phyloP scores from a whole-genome alignment of 2,113 vertebrate genomes.

The Ammodytes dubius region DNA sequence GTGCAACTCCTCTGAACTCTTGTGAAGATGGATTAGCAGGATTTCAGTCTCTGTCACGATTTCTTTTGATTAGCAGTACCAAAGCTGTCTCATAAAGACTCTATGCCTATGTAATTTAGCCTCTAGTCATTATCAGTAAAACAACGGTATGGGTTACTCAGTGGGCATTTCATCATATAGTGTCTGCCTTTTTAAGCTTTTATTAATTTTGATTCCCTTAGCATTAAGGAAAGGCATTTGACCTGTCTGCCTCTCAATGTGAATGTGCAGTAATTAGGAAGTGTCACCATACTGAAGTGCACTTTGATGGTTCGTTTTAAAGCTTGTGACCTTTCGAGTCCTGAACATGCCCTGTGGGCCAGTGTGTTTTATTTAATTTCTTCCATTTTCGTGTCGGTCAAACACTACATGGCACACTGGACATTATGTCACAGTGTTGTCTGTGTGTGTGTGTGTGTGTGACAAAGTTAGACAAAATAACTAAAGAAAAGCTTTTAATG shows the following conservation, averaged over 20 bases:
- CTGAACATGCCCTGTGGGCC: background rate
- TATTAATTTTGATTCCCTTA: conserved; percentile 34
- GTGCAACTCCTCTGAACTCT: conserved; percentile 50
- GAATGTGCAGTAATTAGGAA: conserved; percentile 33
- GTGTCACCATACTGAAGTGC: background rate
- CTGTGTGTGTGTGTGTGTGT: background rate
- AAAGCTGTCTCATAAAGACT: conserved; percentile 25
- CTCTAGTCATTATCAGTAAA: conserved; percentile 29
- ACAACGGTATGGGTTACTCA: background rate
- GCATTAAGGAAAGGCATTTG: conserved; percentile 6
- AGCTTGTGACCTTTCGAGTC: background rate
- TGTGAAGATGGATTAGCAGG: conserved; percentile 59
- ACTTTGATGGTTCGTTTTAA: conserved; percentile 29
- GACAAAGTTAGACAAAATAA: background rate
- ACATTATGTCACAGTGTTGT: background rate
- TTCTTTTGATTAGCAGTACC: conserved; percentile 59
- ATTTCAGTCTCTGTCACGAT: conserved; percentile 37
- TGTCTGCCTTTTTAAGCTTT: conserved; percentile 24
- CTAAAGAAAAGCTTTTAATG: background rate
- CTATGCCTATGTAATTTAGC: conserved; percentile 10
- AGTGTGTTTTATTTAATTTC: background rate
- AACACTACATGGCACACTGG: background rate
- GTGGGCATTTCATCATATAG: conserved; percentile 11
- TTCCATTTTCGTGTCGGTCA: background rate
- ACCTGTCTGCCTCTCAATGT: conserved; percentile 26